Evolutionary conservation across 1,140 invertebrate genomes (phyloP), one percentile per base, ranked within the genome.

Genomic region (Neomicropteryx cornuta): DNA sequence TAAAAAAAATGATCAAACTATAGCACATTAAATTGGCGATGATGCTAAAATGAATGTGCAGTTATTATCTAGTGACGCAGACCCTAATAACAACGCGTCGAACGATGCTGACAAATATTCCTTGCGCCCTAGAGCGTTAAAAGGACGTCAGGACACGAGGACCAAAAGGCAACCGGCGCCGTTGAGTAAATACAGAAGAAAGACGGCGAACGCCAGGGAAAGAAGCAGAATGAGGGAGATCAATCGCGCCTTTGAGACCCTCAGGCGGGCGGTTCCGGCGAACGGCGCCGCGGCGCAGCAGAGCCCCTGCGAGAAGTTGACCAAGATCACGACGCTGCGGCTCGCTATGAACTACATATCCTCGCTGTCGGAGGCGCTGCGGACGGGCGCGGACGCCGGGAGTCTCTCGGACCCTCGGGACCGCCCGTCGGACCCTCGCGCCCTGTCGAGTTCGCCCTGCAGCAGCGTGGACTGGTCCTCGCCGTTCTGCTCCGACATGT

Each of bases 131-230:
- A 36, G 58, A 54, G 51, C 58, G 54, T 46, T 50, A 48, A 42
- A 21, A 18, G 38, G 37, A 2, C 18, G 24, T 3, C 59, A 55
- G 41, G 55, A 59, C 50, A 52, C 57, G 43, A 55, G 56, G 40
- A 46, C 59, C 28, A 55, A 58, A 34, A 57, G 63, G 29, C 46
- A 58, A 23, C 56, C 87, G 4, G 77, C 87, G 29, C 87, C 88
- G 1, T 68, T 92, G 39, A 88, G 84, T 66, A 93, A 91, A 60
- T 93, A 93, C 61, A 64, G 88, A 16, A 70, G 89, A 42, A 87
- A 87, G 65, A 89, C 87, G 2, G 89, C 89, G 1, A 93, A 93
- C 67, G 86, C 87, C 0, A 60, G 89, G 3, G 89, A 93, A 60
- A 57, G 89, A 19, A 78, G 74, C 36, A 66, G 89, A 32, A 92